Conservation (phyloP, 2,113 vertebrate species). For the Equus przewalskii region DNA sequence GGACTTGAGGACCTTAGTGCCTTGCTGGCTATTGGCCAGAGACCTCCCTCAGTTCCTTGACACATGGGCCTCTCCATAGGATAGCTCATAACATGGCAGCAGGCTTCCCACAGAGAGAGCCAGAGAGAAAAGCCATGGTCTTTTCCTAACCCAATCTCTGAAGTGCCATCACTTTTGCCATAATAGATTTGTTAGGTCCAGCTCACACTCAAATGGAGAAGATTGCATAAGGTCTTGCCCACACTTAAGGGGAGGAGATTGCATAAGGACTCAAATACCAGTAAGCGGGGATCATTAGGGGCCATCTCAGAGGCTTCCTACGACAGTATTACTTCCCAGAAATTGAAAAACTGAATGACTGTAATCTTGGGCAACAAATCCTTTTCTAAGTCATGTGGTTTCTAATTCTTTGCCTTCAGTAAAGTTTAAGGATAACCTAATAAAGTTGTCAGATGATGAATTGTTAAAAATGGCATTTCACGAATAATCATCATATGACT, state of each 20-base stretch:
- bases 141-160: not conserved
- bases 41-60: not conserved
- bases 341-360: not conserved
- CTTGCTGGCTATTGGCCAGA: not conserved
- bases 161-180: not conserved
- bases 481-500: not conserved
- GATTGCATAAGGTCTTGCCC: not conserved
- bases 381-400: not conserved
- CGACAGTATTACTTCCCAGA: not conserved
- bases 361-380: not conserved
- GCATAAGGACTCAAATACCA: not conserved
- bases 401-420: not conserved
- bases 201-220: not conserved
- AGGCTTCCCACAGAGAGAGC: not conserved
- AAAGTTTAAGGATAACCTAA: not conserved
- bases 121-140: not conserved
- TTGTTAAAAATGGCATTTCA: slow-evolving; percentile 44
- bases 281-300: not conserved
- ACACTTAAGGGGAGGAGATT: not conserved
- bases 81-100: not conserved
- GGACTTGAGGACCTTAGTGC: not conserved
- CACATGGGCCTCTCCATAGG: not conserved
- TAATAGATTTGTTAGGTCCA: not conserved
- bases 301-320: not conserved
- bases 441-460: slow-evolving; percentile 9